Conservation (phyloP, 2,113 vertebrate species). For the Cettia cetti region DNA sequence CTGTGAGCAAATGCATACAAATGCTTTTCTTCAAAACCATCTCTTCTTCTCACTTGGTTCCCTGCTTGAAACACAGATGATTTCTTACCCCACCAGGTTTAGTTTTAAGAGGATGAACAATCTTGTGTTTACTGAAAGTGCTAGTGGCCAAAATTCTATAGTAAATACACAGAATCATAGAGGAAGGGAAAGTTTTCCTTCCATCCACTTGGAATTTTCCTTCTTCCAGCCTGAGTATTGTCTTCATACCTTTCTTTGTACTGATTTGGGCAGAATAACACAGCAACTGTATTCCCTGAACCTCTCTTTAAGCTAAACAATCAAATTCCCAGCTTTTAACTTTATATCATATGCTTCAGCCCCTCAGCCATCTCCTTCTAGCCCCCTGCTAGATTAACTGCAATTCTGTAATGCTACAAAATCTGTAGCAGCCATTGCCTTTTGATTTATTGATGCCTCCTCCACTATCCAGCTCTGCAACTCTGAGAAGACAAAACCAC, state of each 20-base stretch:
- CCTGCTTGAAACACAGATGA: background rate
- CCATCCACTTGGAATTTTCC: background rate
- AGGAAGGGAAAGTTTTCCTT: background rate
- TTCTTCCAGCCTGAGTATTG: background rate
- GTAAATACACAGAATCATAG: background rate
- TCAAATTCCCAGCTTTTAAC: background rate
- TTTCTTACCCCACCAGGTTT: background rate
- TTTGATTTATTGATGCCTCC: background rate
- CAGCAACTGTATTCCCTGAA: rapidly evolving
- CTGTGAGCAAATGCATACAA: background rate
- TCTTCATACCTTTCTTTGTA: background rate
- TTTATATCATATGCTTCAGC: background rate
- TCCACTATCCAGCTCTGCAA: background rate
- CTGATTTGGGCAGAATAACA: background rate
- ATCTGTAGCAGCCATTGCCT: background rate
- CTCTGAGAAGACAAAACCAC: background rate
- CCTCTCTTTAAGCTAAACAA: background rate
- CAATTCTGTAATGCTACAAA: background rate
- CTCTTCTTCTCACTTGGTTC: background rate
- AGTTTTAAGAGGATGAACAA: background rate
- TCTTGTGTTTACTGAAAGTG: background rate
- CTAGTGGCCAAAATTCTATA: background rate
- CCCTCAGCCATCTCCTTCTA: background rate
- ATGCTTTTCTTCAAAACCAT: background rate
- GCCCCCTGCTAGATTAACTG: background rate